Base-by-base conservation (phyloP, 2,113 vertebrate species). In the Electrona antarctica region DNA sequence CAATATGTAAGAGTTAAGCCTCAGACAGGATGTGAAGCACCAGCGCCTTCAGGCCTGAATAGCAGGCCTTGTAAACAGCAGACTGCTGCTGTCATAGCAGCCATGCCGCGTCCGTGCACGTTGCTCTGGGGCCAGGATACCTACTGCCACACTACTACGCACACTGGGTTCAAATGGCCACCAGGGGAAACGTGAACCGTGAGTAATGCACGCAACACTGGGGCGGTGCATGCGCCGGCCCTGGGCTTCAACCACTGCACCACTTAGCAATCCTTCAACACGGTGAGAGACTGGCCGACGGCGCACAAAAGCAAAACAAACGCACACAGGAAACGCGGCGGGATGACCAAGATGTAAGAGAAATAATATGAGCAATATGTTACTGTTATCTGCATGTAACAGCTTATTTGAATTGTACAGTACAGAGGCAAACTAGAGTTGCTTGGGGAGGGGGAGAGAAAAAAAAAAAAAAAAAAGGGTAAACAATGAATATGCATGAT, bases 401-500 rank as follows among this genome's bases (percentile, higher is more conserved):
- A 72, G 47, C 61, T 84, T 28, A 72, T 89, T 79, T 88, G 79
- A 80, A 82, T 80, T 72, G 64, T 69, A 56, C 64, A 69, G 63
- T 59, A 6, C 33, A 2, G 33, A 41, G 60, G 73, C 68, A 78
- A 83, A 84, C 77, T 69, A 48, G 47, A 71, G 77, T 84, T 68
- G 14, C 69, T 66, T 10, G 14, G 15, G 33, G 33, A 41, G 33
- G 33, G 33, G 33, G 33, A 21, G 21, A n/a, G 21, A 21, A 2
- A 41, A 2, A 6, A 2, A 41, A 2, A 6, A 14, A 13, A 52
- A 65, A 55, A 72, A 77, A 78, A 77, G 81, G 73, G 76, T 87
- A 90, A 90, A 91, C 82, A 85, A 90, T 92, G 89, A 92, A 92
- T 92, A 92, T 91, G 90, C 87, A 92, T 90, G 88, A 87, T 74